A percentile compares a stretch with the other conserved stretches of the same genome.
phyloP scores from a whole-genome alignment of 2,113 vertebrate genomes.

The Oryctolagus cuniculus region mOryCun1.1 NC_091441.1:60102501-60103000 shows the following conservation, averaged over 20 bases:
- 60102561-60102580: neutral
- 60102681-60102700: too few species aligned
- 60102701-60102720: neutral
- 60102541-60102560: neutral
- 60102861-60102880: conserved; percentile 70
- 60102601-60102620: too few species aligned
- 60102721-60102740: conserved; percentile 25
- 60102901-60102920: neutral
- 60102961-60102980: neutral
- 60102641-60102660: neutral
- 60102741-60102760: conserved; percentile 73
- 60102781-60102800: conserved; percentile 74
- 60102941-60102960: neutral
- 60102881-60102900: conserved; percentile 48
- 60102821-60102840: conserved; percentile 17
- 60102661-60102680: neutral
- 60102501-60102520: neutral
- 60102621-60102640: neutral
- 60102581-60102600: neutral
- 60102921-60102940: conserved; percentile 4
- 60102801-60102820: conserved; percentile 66
- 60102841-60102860: conserved; percentile 25
- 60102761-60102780: conserved; percentile 53
- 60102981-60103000: conserved; percentile 46
- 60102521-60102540: neutral